Conservation (phyloP, 2,113 vertebrate species). For the Stigmatopora argus region DNA sequence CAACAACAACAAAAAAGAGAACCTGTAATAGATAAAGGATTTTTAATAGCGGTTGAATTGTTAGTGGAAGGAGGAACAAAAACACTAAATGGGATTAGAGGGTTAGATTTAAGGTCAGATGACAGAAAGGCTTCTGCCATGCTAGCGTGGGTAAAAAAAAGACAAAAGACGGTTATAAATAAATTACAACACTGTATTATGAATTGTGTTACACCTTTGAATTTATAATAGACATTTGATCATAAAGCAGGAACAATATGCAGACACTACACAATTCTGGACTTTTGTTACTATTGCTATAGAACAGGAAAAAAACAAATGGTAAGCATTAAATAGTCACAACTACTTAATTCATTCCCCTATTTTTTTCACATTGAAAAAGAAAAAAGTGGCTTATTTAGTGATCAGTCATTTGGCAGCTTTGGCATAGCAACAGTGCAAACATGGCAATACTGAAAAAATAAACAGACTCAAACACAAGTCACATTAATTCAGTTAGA, state of each 20-base stretch:
- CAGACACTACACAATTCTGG: slow-evolving; percentile 12
- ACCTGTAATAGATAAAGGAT: not conserved
- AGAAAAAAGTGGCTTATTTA: not conserved
- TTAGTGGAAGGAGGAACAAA: not conserved
- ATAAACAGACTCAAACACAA: slow-evolving; percentile 28
- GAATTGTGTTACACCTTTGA: slow-evolving; percentile 33
- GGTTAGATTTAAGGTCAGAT: slow-evolving; percentile 23
- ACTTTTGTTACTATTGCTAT: slow-evolving; percentile 14
- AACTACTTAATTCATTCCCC: slow-evolving; percentile 17
- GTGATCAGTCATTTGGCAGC: slow-evolving; percentile 10
- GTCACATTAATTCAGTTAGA: slow-evolving; percentile 19
- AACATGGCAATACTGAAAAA: slow-evolving; percentile 36
- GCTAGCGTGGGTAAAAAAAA: not conserved
- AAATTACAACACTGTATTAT: slow-evolving; percentile 43
- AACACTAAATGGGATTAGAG: slow-evolving; percentile 6
- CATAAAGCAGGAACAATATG: slow-evolving; percentile 2
- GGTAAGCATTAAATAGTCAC: not conserved
- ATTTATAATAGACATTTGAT: slow-evolving; percentile 25
- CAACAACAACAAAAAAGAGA: not conserved
- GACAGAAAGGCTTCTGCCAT: slow-evolving; percentile 47
- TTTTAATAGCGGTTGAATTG: not conserved
- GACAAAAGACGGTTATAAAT: slow-evolving; percentile 6
- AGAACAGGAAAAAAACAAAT: slow-evolving; percentile 33
- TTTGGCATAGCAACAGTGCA: slow-evolving; percentile 24
- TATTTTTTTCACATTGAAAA: slow-evolving; percentile 9